Evolutionary conservation across 2,888 invertebrate genomes (phyloP).

Genomic region (Drosophila sordidula): DNA sequence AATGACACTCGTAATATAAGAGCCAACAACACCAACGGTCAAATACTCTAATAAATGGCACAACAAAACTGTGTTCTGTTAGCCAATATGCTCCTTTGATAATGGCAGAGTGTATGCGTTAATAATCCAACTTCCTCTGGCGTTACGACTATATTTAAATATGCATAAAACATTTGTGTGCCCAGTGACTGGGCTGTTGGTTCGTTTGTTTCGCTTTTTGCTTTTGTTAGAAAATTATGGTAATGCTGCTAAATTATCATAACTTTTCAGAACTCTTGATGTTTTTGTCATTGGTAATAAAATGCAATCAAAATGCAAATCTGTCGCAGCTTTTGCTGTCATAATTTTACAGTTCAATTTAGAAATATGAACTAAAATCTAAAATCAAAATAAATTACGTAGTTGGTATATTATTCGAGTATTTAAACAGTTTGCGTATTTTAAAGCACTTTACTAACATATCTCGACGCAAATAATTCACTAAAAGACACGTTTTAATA

Average conservation of each 20-base stretch:
- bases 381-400: too few relatives aligned
- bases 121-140: conserved; percentile 29
- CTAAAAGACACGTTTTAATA: too few relatives aligned
- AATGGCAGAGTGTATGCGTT: conserved; percentile 4
- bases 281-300: conserved; percentile 29
- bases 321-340: conserved; percentile 34
- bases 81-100: conserved; percentile 6
- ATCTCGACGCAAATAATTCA: too few relatives aligned
- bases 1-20: conserved; percentile 27
- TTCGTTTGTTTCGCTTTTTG: conserved; percentile 5
- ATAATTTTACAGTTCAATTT: conserved; percentile 10
- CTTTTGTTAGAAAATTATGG: conserved; percentile 39
- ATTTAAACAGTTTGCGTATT: too few relatives aligned
- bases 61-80: neutral
- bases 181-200: conserved; percentile 11
- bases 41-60: conserved; percentile 3
- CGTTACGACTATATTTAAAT: conserved; percentile 38
- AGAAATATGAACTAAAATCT: neutral
- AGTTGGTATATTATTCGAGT: too few relatives aligned
- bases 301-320: conserved; percentile 61
- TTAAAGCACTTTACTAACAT: too few relatives aligned
- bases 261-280: conserved; percentile 28
- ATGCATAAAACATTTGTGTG: conserved; percentile 46
- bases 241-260: conserved; percentile 54
- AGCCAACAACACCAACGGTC: neutral